Evolutionary conservation across 2,113 vertebrate species (phyloP).

Genomic region (Zapus hudsonius): DNA sequence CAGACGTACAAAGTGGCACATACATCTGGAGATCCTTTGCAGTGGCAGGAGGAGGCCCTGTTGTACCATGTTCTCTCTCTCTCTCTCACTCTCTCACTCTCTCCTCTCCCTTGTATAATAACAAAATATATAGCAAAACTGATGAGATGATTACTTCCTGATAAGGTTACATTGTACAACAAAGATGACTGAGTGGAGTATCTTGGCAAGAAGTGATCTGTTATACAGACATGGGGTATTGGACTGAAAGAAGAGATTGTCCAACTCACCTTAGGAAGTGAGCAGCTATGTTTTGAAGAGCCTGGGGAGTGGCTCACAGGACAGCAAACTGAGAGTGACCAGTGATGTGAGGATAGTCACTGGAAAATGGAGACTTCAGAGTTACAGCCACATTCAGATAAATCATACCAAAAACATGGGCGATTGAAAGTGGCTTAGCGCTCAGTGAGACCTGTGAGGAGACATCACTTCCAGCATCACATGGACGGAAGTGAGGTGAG

Average conservation of each 20-base stretch:
- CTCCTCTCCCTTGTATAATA: too few relatives aligned
- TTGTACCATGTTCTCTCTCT: too few relatives aligned
- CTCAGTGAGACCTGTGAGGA: not conserved
- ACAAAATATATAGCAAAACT: not conserved
- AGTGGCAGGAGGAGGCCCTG: too few relatives aligned
- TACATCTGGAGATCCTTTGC: too few relatives aligned
- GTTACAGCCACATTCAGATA: not conserved
- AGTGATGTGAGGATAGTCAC: not conserved
- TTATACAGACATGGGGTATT: not conserved
- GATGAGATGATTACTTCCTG: not conserved
- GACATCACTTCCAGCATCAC: not conserved
- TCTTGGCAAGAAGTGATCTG: not conserved
- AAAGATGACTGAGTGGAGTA: not conserved
- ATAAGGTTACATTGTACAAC: not conserved
- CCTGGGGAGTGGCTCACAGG: not conserved
- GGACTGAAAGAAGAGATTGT: not conserved
- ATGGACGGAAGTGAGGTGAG: not conserved
- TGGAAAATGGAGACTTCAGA: not conserved
- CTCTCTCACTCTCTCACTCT: too few relatives aligned
- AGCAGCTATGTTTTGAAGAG: not conserved
- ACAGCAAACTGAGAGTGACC: not conserved
- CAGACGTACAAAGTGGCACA: too few relatives aligned
- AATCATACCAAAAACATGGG: not conserved
- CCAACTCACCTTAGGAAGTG: not conserved
- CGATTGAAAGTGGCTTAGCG: not conserved